Evolutionary conservation across 1,140 invertebrate genomes (phyloP), one percentile per base, ranked within the genome.

Genomic region (Tetragnatha versicolor): DNA sequence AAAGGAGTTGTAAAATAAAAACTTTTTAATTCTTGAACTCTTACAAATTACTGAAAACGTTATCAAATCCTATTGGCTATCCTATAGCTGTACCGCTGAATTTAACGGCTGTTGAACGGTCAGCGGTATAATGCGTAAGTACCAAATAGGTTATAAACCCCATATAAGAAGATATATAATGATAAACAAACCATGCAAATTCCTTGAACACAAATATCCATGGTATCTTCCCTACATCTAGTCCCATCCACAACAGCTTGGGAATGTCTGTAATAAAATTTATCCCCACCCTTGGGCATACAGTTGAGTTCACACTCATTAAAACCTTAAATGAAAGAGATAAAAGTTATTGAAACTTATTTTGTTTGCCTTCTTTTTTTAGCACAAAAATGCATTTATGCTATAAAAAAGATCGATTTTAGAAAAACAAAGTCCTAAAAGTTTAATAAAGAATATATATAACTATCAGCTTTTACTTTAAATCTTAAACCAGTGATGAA

Each of bases 231-330:
- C 81, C 91, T 91, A 85, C 97, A 98, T 0, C 89, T 88, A 4
- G 96, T 98, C 25, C 97, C 97, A 86, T 98, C 97, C 2, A 91
- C 88, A 10, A 98, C 96, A 85, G 92, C 91, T 63, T 89, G 86
- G 81, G 91, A 91, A 82, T 96, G 94, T 22, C 95, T 90, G 85
- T 94, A 96, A 86, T 98, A 98, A 87, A 98, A 98, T 65, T 93
- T 89, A 29, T 77, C 73, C 85, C 96, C 94, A 5, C 93, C 93
- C 78, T 90, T 90, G 3, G 97, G 96, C 91, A 95, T 97, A 85
- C 97, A 99, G 86, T 97, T 96, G 80, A 98, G 86, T 87, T 97
- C 94, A 85, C 97, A 99, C 61, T 93, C 94, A 86, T 97, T 96
- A 27, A 91, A 90, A 3, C 91, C 92, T 84, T 92, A 93, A 39